Base-by-base conservation (phyloP, 1,140 invertebrate genomes). In the Papilio machaon region DNA sequence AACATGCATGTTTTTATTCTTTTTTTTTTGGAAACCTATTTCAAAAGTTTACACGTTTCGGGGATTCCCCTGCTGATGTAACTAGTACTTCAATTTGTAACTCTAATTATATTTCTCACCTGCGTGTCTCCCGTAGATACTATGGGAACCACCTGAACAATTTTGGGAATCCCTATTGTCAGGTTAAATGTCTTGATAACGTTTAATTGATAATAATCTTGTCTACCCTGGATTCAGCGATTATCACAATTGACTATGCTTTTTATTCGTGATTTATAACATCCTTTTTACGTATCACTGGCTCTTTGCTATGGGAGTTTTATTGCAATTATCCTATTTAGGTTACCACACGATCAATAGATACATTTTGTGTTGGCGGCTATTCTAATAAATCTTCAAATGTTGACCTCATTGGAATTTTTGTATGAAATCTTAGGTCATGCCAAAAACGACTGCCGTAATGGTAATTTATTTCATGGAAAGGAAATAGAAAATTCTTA, bases 311-410 rank as follows among this genome's bases (percentile, higher is more conserved):
- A 58, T 58, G 54, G 54, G 60, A 13, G 19, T 64, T 64, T 64
- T 64, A 64, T 64, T 64, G 60, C 60, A 64, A 64, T 70, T 70
- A 70, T 70, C 2, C 30, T 70, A 70, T 70, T 70, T 15, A 35
- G 64, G 64, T 70, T 70, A 70, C 23, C 13, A 35, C 58, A 64
- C 64, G 64, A 35, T 38, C 30, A 70, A 35, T 70, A 70, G 30
- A 70, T 70, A 64, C 10, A 13, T 54, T 54, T 54, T 35, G 3
- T 70, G 13, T 35, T 35, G 64, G 64, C 23, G 10, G 64, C 64
- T 38, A 67, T 67, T 67, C 64, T 15, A 35, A 7, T 11, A 35
- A 11, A 23, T 70, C 60, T 4, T 15, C 6, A 70, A 6, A 70
- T 35, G 64, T 70, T 70, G 30, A 70, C 64, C 64, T 15, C 11